Evolutionary conservation across 2,888 invertebrate genomes (phyloP), one percentile per base, ranked within the genome.

Genomic region (Tanaodytes sp.): DNA sequence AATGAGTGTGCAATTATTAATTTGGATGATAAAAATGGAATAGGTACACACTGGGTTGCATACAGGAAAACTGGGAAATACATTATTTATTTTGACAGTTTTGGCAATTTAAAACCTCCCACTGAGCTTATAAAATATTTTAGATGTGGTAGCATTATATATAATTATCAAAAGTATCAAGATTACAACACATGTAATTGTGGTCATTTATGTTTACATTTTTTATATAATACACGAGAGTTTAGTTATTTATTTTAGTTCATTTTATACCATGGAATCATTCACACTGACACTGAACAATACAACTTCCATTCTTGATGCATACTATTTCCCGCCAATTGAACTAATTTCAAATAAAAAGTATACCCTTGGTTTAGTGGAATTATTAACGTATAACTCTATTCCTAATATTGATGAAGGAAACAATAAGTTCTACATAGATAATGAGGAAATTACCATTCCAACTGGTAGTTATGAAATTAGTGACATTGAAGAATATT

Each of bases 61-160:
- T 58, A 81, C 71, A 76, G 66, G 30, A 83, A 83, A 74, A 64
- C 72, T 2, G 71, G 72, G 27, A 62, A 77, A 49, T 39, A 75
- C 23, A 72, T 79, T 18, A 68, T 76, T 43, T 84, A 84, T 71
- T 85, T 79, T 74, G 83, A 85, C 65, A 82, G 80, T 55, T 84
- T 81, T 33, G 8, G 33, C 3, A 33, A 33, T n/a, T 11, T 33
- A 11, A 33, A 33, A 33, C 33, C n/a, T n/a, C 80, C 80, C 0
- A 19, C 51, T 43, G 80, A 82, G 73, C 62, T 82, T n/a, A 6
- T 33, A 3, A 76, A 74, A 30, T 80, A 82, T 36, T 27, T 68
- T 14, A 39, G 43, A 9, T 1, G n/a, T 51, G 57, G 45, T 52
- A 51, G 63, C 36, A 15, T 36, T 39, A 31, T n/a, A 6, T 81